A percentile compares a stretch with the other conserved stretches of the same genome.
Evolutionary conservation across 2,797 vertebrate species (phyloP).

Genomic region (Spondyliosoma cantharus): DNA sequence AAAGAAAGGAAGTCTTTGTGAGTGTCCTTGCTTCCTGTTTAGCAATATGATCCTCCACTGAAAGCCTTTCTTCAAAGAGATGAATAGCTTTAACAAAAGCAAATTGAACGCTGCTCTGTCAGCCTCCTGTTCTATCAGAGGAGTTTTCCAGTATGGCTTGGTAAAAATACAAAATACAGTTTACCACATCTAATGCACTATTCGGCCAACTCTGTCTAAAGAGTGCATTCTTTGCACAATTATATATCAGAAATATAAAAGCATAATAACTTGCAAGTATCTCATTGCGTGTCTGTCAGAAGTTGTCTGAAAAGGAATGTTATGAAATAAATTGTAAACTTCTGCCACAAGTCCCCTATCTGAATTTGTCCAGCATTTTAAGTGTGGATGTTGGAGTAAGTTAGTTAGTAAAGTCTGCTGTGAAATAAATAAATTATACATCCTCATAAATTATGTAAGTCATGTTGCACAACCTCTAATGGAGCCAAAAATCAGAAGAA

Average conservation of each 20-base stretch:
- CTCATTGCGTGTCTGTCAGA: not conserved
- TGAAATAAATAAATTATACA: slow-evolving; percentile 7
- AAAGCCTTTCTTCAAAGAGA: not conserved
- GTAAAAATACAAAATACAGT: not conserved
- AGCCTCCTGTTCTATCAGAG: not conserved
- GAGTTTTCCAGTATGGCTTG: not conserved
- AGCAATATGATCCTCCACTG: not conserved
- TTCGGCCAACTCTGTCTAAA: not conserved
- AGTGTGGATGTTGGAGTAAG: slow-evolving; percentile 12
- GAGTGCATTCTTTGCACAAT: not conserved
- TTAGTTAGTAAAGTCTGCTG: slow-evolving; percentile 6
- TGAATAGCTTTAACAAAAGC: not conserved
- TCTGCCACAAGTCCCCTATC: not conserved
- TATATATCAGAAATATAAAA: not conserved
- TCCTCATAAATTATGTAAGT: slow-evolving; percentile 13
- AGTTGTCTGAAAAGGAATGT: not conserved
- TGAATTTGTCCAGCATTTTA: slow-evolving; percentile 4
- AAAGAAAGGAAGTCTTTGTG: too few relatives aligned
- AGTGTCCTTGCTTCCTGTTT: not conserved
- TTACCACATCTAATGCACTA: not conserved
- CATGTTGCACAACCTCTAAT: not conserved
- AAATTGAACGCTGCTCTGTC: not conserved
- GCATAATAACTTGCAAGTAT: not conserved
- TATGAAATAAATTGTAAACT: not conserved
- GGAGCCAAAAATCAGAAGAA: not conserved